Evolutionary conservation across 2,888 invertebrate species (phyloP).

Genomic region (Clunio marinus): DNA sequence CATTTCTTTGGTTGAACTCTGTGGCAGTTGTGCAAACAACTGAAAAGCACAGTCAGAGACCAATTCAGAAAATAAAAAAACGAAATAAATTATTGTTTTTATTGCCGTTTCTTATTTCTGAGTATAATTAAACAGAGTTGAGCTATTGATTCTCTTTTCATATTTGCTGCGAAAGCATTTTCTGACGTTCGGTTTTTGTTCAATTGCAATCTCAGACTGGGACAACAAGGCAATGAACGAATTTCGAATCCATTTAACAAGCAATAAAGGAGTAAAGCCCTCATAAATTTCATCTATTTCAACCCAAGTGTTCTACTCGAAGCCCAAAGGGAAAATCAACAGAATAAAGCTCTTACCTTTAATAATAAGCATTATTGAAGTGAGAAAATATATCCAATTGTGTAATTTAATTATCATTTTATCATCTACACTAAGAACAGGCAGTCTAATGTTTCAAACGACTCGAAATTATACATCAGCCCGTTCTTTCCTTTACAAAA

Average conservation of each 20-base stretch:
- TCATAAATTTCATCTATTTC: background rate
- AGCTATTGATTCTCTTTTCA: too few species aligned
- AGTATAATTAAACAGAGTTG: background rate
- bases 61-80: background rate
- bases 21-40: background rate
- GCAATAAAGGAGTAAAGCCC: background rate
- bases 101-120: background rate
- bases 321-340: background rate
- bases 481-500: background rate
- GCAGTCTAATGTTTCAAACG: constrained; percentile 28
- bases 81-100: constrained; percentile 13
- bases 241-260: too few species aligned
- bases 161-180: too few species aligned
- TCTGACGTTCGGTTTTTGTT: background rate
- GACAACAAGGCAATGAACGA: background rate
- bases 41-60: background rate
- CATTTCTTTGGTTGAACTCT: background rate
- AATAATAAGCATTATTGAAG: constrained; percentile 28
- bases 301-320: background rate
- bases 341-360: constrained; percentile 18
- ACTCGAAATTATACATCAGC: constrained; percentile 24
- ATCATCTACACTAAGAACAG: constrained; percentile 34
- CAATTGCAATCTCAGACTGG: background rate
- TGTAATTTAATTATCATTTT: constrained; percentile 38
- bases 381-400: constrained; percentile 36